phyloP scores from a whole-genome alignment of 1,140 invertebrate species.

The Ruditapes philippinarum region DNA sequence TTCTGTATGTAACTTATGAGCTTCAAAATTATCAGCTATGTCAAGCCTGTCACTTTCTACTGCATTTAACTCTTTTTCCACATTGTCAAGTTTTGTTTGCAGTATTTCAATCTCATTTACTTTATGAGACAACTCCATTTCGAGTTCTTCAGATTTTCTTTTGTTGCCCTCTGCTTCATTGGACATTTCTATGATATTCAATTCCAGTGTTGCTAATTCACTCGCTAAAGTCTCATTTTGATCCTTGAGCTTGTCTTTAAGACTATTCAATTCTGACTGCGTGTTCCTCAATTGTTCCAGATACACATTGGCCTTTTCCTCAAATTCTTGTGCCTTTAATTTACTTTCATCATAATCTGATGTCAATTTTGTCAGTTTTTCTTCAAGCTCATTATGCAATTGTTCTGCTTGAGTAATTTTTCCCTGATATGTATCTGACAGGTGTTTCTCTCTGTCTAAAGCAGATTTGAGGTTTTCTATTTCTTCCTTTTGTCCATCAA shows the following conservation, averaged over 20 bases:
- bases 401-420: neutral
- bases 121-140: neutral
- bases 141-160: neutral
- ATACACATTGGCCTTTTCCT: neutral
- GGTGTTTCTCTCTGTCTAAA: neutral
- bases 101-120: neutral
- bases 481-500: conserved; percentile 3
- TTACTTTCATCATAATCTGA: neutral
- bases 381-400: neutral
- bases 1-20: conserved; percentile 6
- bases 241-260: conserved; percentile 16
- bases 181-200: conserved; percentile 12
- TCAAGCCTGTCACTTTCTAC: neutral
- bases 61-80: conserved; percentile 16
- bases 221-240: neutral
- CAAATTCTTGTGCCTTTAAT: neutral
- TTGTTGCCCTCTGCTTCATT: neutral
- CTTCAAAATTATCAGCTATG: neutral
- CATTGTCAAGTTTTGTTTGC: neutral
- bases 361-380: neutral
- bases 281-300: neutral
- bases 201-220: neutral
- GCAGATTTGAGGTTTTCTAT: neutral
- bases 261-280: neutral
- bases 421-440: neutral